Evolutionary conservation across 2,888 invertebrate species (phyloP).

Genomic region (Pimpla rufipes): DNA sequence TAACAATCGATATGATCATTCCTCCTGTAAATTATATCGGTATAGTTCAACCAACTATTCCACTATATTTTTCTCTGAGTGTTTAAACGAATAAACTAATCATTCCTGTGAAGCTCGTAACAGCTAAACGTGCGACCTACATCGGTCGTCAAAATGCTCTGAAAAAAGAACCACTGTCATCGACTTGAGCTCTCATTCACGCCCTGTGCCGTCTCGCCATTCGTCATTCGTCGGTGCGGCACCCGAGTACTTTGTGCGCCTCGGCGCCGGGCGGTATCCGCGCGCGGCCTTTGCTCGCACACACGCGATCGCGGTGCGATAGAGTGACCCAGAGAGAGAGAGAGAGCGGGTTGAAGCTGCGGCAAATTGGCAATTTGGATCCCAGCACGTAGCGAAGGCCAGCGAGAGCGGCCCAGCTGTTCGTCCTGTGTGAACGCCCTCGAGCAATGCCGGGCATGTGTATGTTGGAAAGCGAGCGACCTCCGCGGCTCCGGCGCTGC

Average conservation of each 20-base stretch:
- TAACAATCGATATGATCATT: too few relatives aligned
- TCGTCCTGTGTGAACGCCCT: constrained; percentile 54
- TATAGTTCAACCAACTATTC: too few relatives aligned
- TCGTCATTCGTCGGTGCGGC: constrained; percentile 39
- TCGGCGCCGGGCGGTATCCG: constrained; percentile 42
- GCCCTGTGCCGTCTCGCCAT: constrained; percentile 32
- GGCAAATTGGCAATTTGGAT: constrained; percentile 78
- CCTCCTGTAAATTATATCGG: too few relatives aligned
- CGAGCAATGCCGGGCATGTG: constrained; percentile 51
- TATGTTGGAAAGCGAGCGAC: constrained; percentile 43
- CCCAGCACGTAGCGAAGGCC: constrained; percentile 63
- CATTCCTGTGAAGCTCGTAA: background rate
- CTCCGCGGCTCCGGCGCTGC: background rate
- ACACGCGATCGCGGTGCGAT: constrained; percentile 67
- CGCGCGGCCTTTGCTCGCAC: constrained; percentile 72
- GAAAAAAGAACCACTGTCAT: background rate
- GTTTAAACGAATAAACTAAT: too few relatives aligned
- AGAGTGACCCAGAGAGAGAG: too few relatives aligned
- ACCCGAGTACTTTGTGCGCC: constrained; percentile 38
- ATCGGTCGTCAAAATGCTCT: background rate
- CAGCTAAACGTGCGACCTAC: constrained; percentile 30
- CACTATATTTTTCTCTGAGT: too few relatives aligned
- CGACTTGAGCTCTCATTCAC: constrained; percentile 31
- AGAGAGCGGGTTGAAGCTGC: constrained; percentile 69
- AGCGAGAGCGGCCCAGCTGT: constrained; percentile 43